phyloP scores from a whole-genome alignment of 1,140 invertebrate genomes.

The Chrysomallon squamiferum region DNA sequence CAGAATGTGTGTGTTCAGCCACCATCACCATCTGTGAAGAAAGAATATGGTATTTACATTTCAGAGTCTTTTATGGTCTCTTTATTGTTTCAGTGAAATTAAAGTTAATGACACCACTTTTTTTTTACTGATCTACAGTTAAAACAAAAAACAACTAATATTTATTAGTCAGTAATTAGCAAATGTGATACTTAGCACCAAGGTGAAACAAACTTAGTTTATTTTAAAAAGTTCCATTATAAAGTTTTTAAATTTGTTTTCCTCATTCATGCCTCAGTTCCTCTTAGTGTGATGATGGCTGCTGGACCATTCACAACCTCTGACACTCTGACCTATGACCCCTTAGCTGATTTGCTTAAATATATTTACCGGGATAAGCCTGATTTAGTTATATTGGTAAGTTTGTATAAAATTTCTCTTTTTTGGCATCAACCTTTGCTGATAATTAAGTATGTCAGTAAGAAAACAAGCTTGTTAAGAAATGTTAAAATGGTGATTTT shows the following conservation, averaged over 20 bases:
- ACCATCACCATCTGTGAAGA: background rate
- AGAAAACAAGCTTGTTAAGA: background rate
- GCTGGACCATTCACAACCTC: slow-evolving; percentile 82
- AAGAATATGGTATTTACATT: background rate
- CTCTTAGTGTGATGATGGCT: slow-evolving; percentile 77
- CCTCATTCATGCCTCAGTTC: background rate
- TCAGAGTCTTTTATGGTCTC: no score
- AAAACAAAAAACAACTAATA: no score
- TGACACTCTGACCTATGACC: slow-evolving; percentile 80
- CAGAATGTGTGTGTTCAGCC: slow-evolving; percentile 11
- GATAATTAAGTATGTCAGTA: background rate
- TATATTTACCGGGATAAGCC: slow-evolving; percentile 75
- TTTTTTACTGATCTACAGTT: no score
- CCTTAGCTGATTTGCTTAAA: slow-evolving; percentile 78
- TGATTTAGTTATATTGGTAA: slow-evolving; percentile 76
- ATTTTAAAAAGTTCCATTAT: no score
- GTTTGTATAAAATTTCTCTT: slow-evolving; percentile 2
- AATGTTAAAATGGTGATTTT: background rate
- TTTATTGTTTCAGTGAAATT: no score
- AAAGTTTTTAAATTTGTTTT: no score
- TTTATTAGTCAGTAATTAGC: no score
- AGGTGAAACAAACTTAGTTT: no score
- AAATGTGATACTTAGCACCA: no score
- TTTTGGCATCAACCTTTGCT: background rate
- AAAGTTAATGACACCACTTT: no score